Evolutionary conservation across 2,113 vertebrate species (phyloP), one percentile per base, ranked within the genome.

Genomic region (Galemys pyrenaicus): DNA sequence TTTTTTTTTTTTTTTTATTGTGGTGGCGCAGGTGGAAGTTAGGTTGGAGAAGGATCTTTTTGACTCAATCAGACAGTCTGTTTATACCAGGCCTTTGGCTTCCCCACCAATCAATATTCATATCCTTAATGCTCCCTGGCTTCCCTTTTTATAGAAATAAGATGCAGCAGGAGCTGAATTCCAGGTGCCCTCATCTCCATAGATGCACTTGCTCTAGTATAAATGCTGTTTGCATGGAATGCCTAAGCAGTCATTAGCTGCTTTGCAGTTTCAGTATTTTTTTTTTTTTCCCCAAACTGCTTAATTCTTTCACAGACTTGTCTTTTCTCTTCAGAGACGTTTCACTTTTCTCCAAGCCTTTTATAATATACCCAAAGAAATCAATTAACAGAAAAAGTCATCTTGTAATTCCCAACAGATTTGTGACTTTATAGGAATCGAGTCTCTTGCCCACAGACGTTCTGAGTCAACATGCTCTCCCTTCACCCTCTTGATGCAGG

Each of bases 91-190:
- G 65, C 88, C 91, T 90, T 85, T 30, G 24, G 16, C 89, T 95
- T 92, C 58, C 51, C 83, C 60, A 56, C 54, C 79, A 86, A 87
- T 96, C 95, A 89, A 94, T 95, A 91, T 70, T 80, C 60, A 87
- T 51, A 22, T 89, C 67, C 87, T 75, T 95, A 62, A 91, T 91
- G 83, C 12, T 73, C 65, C 70, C 89, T 49, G 58, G 65, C 54
- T 81, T 92, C n/a, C 37, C 19, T 9, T 92, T 68, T 78, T 73
- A 80, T 15, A 74, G 82, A 41, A 87, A 16, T 3, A 37, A 91
- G 75, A 39, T 75, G 78, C 22, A 32, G 7, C 3, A 77, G 60
- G 67, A 62, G 44, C 46, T 16, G 17, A 80, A 68, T 91, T 71
- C 88, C 75, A 94, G 82, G 85, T 67, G 64, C 6, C 46, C 46